Conservation (phyloP, 1,140 invertebrate species). For the Capitella teleta region DNA sequence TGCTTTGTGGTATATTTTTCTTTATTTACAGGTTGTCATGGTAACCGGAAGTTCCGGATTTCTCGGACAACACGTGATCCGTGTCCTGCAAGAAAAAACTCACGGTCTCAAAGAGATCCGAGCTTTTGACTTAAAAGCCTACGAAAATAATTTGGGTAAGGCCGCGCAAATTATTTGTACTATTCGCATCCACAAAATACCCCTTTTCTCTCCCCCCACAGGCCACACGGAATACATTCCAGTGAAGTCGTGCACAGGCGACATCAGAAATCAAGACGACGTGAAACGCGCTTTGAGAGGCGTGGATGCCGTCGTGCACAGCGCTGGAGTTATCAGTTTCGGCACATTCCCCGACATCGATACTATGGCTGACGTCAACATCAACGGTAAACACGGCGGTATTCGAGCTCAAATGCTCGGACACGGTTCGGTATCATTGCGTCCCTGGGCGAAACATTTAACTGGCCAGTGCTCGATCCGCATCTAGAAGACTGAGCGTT, state of each 20-base stretch:
- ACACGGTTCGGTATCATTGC: too few species aligned
- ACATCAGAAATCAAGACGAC: slow-evolving; percentile 40
- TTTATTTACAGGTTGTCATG: slow-evolving; percentile 20
- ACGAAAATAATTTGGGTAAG: slow-evolving; percentile 47
- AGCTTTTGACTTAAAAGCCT: slow-evolving; percentile 50
- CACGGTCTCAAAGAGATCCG: slow-evolving; percentile 49
- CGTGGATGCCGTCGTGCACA: slow-evolving; percentile 53
- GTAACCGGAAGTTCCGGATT: slow-evolving; percentile 53
- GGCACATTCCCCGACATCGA: slow-evolving; percentile 48
- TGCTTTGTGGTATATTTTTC: too few species aligned
- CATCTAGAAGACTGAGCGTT: too few species aligned
- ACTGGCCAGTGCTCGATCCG: too few species aligned
- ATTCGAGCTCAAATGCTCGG: too few species aligned
- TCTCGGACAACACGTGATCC: slow-evolving; percentile 54
- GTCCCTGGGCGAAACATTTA: too few species aligned
- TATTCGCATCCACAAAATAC: too few species aligned
- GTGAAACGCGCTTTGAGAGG: slow-evolving; percentile 37
- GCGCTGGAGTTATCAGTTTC: slow-evolving; percentile 51
- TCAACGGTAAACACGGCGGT: slow-evolving; percentile 50
- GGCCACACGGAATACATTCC: slow-evolving; percentile 23
- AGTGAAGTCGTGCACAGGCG: slow-evolving; percentile 42
- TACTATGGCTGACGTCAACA: slow-evolving; percentile 49
- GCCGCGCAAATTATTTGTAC: too few species aligned
- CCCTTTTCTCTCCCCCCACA: not conserved
- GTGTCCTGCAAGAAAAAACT: slow-evolving; percentile 46